Conservation (phyloP, 1,140 invertebrate genomes). For the Orussus abietinus region DNA sequence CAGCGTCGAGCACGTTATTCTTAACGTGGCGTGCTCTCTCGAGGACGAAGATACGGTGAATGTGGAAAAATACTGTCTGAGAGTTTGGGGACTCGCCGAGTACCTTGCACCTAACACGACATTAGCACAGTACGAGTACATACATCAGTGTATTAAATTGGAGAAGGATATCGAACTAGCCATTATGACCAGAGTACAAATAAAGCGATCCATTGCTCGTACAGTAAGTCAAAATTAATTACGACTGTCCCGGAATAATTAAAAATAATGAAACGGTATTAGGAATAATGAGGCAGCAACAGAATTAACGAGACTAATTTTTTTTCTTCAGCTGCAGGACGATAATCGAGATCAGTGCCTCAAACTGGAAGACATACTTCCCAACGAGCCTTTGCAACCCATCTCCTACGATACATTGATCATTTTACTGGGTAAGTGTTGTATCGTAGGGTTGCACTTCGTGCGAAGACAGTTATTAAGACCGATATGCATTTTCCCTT, state of each 20-base stretch:
- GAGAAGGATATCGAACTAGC: conserved; percentile 85
- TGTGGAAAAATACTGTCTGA: conserved; percentile 63
- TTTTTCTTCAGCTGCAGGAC: conserved; percentile 59
- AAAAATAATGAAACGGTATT: conserved; percentile 7
- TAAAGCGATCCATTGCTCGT: conserved; percentile 64
- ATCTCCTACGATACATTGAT: conserved; percentile 74
- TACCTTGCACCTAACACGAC: conserved; percentile 68
- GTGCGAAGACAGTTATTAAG: background rate
- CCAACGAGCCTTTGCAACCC: conserved; percentile 66
- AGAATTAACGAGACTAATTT: conserved; percentile 9
- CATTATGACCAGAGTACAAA: conserved; percentile 62
- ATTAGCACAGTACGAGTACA: conserved; percentile 87
- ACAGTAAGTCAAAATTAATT: conserved; percentile 56
- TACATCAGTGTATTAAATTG: conserved; percentile 89
- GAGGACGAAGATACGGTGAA: conserved; percentile 66
- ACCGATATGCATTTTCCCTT: conserved; percentile 7
- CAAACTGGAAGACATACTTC: conserved; percentile 70
- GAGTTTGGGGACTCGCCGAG: conserved; percentile 79
- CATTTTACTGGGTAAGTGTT: conserved; percentile 69
- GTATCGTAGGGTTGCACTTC: no score
- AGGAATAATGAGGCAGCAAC: background rate
- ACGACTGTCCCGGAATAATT: no score
- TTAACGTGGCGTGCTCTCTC: conserved; percentile 79
- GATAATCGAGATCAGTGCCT: conserved; percentile 69
- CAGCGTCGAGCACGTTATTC: conserved; percentile 81